Conservation (phyloP, 2,888 invertebrate genomes). For the Mythimna vitellina region DNA sequence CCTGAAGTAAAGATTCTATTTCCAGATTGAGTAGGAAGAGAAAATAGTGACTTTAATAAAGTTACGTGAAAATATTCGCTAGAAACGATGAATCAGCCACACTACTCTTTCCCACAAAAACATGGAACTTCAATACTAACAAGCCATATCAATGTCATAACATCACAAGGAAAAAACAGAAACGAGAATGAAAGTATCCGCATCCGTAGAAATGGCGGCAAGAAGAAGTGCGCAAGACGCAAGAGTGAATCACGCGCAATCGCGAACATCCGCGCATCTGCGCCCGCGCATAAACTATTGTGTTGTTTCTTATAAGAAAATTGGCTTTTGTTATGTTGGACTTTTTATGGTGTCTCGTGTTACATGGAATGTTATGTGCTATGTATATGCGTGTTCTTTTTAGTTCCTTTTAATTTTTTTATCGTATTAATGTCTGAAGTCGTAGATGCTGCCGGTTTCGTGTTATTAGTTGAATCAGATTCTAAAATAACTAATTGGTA, state of each 20-base stretch:
- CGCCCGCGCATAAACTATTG: conserved; percentile 60
- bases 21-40: not conserved
- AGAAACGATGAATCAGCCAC: conserved; percentile 26
- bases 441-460: conserved; percentile 8
- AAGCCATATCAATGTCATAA: conserved; percentile 54
- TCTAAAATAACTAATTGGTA: too few relatives aligned
- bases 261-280: conserved; percentile 68
- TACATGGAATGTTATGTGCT: conserved; percentile 55
- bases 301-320: conserved; percentile 61
- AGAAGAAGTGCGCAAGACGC: conserved; percentile 64
- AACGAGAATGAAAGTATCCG: conserved; percentile 69
- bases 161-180: conserved; percentile 52
- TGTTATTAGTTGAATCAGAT: not conserved
- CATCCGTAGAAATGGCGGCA: conserved; percentile 64
- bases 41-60: not conserved
- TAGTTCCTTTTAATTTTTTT: conserved; percentile 43
- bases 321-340: conserved; percentile 56
- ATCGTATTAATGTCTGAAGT: conserved; percentile 1
- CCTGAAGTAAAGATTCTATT: not conserved
- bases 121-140: conserved; percentile 40
- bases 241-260: conserved; percentile 69
- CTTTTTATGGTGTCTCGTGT: conserved; percentile 52
- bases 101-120: conserved; percentile 54
- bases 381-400: conserved; percentile 23
- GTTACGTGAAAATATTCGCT: not conserved